A percentile compares a stretch with the other conserved stretches of the same genome.
These are phyloP conservation scores for Falco peregrinus DNA, from an alignment of 2,797 vertebrate genomes.

Conservation along the genomic window DNA sequence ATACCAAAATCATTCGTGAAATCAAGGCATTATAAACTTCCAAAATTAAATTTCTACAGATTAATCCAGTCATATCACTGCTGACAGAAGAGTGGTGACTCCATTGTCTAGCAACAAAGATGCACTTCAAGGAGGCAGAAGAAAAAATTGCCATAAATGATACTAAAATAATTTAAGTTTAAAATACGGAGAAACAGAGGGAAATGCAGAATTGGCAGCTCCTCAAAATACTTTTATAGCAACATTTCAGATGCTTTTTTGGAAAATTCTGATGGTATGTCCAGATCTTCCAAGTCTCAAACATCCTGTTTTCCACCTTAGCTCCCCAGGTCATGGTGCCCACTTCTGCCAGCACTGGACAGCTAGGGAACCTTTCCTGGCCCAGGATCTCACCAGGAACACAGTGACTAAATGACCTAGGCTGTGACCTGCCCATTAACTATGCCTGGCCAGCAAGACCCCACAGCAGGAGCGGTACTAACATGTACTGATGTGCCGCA, in stretches of 20 bases:
- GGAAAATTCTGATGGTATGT: neutral
- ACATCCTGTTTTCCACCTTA: neutral
- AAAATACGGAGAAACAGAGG: neutral
- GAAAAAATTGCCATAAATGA: neutral
- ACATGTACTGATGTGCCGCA: neutral
- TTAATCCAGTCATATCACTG: neutral
- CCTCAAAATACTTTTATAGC: neutral
- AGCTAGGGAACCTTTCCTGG: neutral
- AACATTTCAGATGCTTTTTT: neutral
- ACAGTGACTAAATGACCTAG: neutral
- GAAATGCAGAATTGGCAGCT: neutral
- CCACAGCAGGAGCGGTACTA: neutral
- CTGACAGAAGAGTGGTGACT: neutral
- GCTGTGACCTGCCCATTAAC: neutral
- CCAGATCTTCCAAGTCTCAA: neutral
- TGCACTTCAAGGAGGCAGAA: neutral
- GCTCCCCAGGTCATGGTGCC: neutral
- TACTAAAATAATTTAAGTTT: neutral
- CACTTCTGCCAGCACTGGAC: fast-evolving
- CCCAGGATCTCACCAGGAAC: neutral
- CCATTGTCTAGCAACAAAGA: neutral
- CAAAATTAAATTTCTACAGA: neutral
- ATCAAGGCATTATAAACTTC: neutral
- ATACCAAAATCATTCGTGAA: neutral
- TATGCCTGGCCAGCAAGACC: neutral